phyloP scores from a whole-genome alignment of 1,140 invertebrate genomes.

The Acromyrmex heyeri region DNA sequence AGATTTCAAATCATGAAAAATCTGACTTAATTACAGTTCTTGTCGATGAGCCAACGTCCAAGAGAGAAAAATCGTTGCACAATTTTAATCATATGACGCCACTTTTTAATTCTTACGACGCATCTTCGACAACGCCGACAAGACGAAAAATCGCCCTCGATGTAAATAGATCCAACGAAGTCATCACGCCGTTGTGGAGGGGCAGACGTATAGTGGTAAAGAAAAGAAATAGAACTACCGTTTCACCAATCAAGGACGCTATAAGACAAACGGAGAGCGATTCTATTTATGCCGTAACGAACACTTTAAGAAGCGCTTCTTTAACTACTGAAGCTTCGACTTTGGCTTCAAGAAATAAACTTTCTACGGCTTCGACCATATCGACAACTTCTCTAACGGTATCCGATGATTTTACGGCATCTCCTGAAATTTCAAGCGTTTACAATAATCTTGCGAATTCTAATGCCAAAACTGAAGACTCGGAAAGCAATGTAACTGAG shows the following conservation, averaged over 20 bases:
- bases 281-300: background rate
- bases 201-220: constrained; percentile 22
- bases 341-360: background rate
- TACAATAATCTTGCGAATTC: background rate
- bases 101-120: background rate
- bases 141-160: constrained; percentile 1
- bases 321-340: background rate
- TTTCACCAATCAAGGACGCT: constrained; percentile 10
- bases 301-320: background rate
- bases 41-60: background rate
- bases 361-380: background rate
- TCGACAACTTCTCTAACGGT: background rate
- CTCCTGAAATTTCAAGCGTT: background rate
- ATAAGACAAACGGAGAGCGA: background rate
- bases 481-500: background rate
- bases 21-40: background rate
- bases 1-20: background rate
- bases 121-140: background rate
- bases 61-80: background rate
- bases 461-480: background rate
- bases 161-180: constrained; percentile 17
- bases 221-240: background rate
- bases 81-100: constrained; percentile 1
- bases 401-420: background rate
- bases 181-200: constrained; percentile 19